A percentile compares a stretch with the other conserved stretches of the same genome.
Conservation (phyloP, 2,888 invertebrate genomes). For the Brachyptera putata region DNA sequence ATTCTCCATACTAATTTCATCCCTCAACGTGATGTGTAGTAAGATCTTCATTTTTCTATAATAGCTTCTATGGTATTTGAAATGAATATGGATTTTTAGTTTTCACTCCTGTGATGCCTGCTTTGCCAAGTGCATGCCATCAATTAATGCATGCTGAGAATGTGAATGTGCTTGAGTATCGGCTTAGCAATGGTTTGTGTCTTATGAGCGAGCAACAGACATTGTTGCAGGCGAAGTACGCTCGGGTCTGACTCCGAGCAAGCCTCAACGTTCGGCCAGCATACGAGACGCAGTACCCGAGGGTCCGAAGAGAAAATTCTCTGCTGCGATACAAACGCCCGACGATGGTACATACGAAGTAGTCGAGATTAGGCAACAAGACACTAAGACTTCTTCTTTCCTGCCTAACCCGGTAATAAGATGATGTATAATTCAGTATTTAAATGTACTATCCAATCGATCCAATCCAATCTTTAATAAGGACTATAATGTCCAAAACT, state of each 20-base stretch:
- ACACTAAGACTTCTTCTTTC: conserved; percentile 6
- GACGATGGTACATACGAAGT: conserved; percentile 38
- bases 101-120: too few relatives aligned
- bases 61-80: too few relatives aligned
- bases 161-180: not conserved
- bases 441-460: too few relatives aligned
- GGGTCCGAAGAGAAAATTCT: conserved; percentile 56
- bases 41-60: too few relatives aligned
- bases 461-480: too few relatives aligned
- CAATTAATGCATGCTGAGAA: too few relatives aligned
- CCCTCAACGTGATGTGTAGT: too few relatives aligned
- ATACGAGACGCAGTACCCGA: conserved; percentile 56
- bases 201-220: conserved; percentile 23
- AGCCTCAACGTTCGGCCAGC: conserved; percentile 81
- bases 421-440: too few relatives aligned
- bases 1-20: too few relatives aligned
- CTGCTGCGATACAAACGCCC: conserved; percentile 42
- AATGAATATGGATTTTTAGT: too few relatives aligned
- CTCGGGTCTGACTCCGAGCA: conserved; percentile 74
- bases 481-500: too few relatives aligned
- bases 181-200: conserved; percentile 12
- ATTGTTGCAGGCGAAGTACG: conserved; percentile 67
- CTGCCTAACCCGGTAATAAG: not conserved
- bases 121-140: too few relatives aligned
- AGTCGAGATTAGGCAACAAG: conserved; percentile 30